These are phyloP conservation scores for Phenacoccus solenopsis DNA, from an alignment of 1,140 invertebrate species.

Conservation along the genomic window DNA sequence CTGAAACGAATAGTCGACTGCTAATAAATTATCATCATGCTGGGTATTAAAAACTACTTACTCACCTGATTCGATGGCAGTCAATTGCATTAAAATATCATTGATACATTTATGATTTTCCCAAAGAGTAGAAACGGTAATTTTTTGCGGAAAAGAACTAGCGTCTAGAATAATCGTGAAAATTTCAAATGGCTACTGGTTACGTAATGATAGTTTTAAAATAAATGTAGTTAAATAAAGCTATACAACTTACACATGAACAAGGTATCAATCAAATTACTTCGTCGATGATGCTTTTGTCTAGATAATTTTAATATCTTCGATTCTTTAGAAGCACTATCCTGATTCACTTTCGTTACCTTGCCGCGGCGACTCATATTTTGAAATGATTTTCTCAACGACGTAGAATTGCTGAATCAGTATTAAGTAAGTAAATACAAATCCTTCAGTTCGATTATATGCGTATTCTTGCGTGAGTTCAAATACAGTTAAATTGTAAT, in stretches of 20 bases:
- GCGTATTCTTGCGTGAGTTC: too few species aligned
- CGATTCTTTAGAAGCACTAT: not conserved
- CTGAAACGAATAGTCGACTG: not conserved
- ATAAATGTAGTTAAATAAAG: too few species aligned
- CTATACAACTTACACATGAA: not conserved
- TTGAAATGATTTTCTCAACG: too few species aligned
- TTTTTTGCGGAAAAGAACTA: not conserved
- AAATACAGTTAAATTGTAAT: too few species aligned
- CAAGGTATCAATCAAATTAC: not conserved
- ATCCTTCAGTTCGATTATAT: too few species aligned
- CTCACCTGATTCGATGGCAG: not conserved
- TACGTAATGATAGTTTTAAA: not conserved
- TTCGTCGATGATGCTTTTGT: not conserved
- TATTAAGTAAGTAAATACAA: too few species aligned
- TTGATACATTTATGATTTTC: not conserved
- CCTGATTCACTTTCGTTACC: not conserved
- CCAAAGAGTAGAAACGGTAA: not conserved
- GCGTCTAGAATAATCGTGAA: not conserved
- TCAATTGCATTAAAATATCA: not conserved
- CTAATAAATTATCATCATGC: not conserved
- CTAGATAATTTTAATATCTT: not conserved
- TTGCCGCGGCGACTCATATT: not conserved
- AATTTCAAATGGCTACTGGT: not conserved
- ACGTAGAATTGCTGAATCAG: too few species aligned
- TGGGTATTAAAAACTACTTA: not conserved